Percentiles rank a stretch among this genome's conserved stretches.
Evolutionary conservation across 2,888 invertebrate species (phyloP).

Genomic region (Caenorhabditis plicata): DNA sequence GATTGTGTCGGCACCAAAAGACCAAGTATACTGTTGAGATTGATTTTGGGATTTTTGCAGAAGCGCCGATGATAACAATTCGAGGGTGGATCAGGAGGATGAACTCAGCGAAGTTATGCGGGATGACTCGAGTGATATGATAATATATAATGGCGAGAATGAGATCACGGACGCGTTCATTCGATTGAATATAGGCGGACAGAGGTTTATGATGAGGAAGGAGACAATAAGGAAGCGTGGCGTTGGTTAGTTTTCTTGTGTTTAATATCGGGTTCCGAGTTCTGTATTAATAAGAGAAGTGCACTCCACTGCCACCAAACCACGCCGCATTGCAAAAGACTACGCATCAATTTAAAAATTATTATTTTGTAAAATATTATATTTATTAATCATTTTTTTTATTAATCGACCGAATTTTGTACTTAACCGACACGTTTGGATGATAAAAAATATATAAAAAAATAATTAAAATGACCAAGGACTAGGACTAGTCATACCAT

Average conservation of each 20-base stretch:
- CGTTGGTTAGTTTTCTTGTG: conserved; percentile 30
- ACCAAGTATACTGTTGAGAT: too few species aligned
- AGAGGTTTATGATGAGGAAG: conserved; percentile 47
- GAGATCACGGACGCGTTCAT: conserved; percentile 43
- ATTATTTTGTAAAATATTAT: too few species aligned
- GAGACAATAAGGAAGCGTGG: conserved; percentile 46
- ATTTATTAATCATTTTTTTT: not conserved
- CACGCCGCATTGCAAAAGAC: too few species aligned
- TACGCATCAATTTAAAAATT: too few species aligned
- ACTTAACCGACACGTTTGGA: too few species aligned
- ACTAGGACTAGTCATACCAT: too few species aligned
- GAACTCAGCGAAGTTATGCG: conserved; percentile 4
- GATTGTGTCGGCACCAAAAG: too few species aligned
- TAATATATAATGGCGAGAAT: conserved; percentile 26
- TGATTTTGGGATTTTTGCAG: conserved; percentile 12
- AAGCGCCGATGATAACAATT: conserved; percentile 12
- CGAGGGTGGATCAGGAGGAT: conserved; percentile 10
- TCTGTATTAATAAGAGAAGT: not conserved
- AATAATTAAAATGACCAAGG: too few species aligned
- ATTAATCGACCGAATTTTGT: not conserved
- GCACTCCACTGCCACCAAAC: too few species aligned
- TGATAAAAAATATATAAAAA: too few species aligned
- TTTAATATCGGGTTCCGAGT: too few species aligned
- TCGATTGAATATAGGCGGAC: conserved; percentile 58
- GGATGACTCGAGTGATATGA: conserved; percentile 2